Evolutionary conservation across 1,140 invertebrate genomes (phyloP), one percentile per base, ranked within the genome.

Genomic region (Grapholita molesta): DNA sequence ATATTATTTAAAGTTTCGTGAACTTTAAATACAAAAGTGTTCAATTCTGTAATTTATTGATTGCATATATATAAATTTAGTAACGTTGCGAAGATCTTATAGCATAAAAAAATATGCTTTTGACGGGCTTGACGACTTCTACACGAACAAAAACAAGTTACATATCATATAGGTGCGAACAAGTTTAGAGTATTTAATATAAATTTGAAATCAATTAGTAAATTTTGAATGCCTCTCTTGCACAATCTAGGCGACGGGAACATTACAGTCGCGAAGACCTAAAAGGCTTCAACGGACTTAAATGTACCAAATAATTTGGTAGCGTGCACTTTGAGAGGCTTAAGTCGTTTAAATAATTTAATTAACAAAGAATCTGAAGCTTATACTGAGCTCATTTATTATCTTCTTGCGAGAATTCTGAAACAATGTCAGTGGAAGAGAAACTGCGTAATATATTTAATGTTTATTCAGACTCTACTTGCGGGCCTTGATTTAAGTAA

Each of bases 341-440:
- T 70, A 74, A 74, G 72, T 72, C 70, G 76, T 76, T 81, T 79
- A 76, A 76, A 77, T 81, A 79, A 79, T 79, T 81, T 76, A 79
- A 76, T 77, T 79, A 79, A 74, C 76, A 80, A 78, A 78, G 74
- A 80, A 78, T 80, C 64, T 69, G 38, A 70, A 71, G 70, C 72
- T 75, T 61, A 71, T 28, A 57, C 70, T 66, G 70, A 69, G 66
- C 68, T 69, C 71, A 70, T 75, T 77, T 73, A 77, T 77, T 79
- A 74, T 77, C 77, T 75, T 69, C 53, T 64, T 53, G 68, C 72
- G 68, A 53, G 69, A 73, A 65, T 33, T 12, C 69, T 61, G 33
- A 64, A 35, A 11, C 33, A 30, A 32, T 15, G 18, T 18, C 64
- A 48, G 6, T 15, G n/a, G 35, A 38, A 38, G 35, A 48, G 42